These are phyloP conservation scores for Acanthurus tractus DNA, from an alignment of 2,797 vertebrate species.

Conservation along the genomic window DNA sequence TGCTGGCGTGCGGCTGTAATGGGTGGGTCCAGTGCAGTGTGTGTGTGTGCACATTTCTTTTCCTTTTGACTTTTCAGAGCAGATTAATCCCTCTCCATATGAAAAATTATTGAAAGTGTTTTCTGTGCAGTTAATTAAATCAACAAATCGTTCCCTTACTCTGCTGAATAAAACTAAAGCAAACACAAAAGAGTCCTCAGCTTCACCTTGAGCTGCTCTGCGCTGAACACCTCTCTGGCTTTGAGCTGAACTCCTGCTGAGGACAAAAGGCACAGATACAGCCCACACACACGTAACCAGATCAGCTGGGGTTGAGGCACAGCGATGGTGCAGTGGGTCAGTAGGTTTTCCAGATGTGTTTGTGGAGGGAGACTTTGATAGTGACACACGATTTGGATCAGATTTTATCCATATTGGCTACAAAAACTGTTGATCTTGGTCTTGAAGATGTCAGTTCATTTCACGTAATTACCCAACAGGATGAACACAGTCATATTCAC, in stretches of 20 bases:
- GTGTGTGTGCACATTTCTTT: conserved; percentile 44
- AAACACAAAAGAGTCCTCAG: conserved; percentile 23
- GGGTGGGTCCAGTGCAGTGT: conserved; percentile 57
- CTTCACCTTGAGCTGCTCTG: conserved; percentile 32
- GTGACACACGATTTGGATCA: not conserved
- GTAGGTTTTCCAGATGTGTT: conserved; percentile 55
- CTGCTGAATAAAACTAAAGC: conserved; percentile 5
- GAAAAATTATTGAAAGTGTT: conserved; percentile 24
- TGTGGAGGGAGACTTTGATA: conserved; percentile 16
- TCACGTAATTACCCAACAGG: not conserved
- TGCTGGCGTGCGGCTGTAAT: conserved; percentile 58
- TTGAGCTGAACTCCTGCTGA: not conserved
- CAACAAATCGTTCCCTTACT: conserved; percentile 17
- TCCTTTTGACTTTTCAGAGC: conserved; percentile 38
- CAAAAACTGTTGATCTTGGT: not conserved
- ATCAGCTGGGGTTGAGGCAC: conserved; percentile 35
- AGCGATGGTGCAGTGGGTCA: conserved; percentile 57
- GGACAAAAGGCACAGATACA: conserved; percentile 15
- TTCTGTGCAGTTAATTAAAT: conserved; percentile 15
- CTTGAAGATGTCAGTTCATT: not conserved
- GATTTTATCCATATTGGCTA: not conserved
- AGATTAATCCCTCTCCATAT: conserved; percentile 31
- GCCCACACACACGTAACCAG: conserved; percentile 18
- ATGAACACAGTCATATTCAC: not conserved
- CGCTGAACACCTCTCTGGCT: not conserved